A percentile compares a stretch with the other conserved stretches of the same genome.
Conservation (phyloP, 2,888 invertebrate species). For the Athripsodes cinereus region DNA sequence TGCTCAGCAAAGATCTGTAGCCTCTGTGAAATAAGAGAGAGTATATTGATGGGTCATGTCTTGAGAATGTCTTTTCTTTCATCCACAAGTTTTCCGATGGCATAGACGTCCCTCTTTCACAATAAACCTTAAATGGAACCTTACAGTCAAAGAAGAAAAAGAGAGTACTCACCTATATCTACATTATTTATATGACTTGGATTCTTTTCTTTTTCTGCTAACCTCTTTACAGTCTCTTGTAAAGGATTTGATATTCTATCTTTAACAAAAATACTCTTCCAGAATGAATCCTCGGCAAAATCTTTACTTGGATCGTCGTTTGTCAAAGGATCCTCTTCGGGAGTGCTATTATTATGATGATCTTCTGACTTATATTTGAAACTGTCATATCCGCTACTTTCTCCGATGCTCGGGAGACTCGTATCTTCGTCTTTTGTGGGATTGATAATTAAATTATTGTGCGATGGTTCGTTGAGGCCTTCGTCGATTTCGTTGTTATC, state of each 20-base stretch:
- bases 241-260: constrained; percentile 10
- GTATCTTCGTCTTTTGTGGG: constrained; percentile 38
- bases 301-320: constrained; percentile 27
- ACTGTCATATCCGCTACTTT: constrained; percentile 75
- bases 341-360: constrained; percentile 45
- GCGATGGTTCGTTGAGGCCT: constrained; percentile 13
- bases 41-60: no score
- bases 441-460: constrained; percentile 4
- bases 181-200: constrained; percentile 13
- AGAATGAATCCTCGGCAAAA: constrained; percentile 42
- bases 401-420: constrained; percentile 65
- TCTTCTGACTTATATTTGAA: constrained; percentile 55
- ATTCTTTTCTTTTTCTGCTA: constrained; percentile 10
- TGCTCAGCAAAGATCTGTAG: no score
- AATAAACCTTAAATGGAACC: no score
- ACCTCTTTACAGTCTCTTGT: constrained; percentile 10
- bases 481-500: constrained; percentile 35
- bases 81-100: no score
- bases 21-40: no score
- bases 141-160: no score
- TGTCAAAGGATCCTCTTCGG: constrained; percentile 34
- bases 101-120: no score
- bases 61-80: no score
- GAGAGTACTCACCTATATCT: constrained; percentile 25
- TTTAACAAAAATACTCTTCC: constrained; percentile 37